Evolutionary conservation across 2,113 vertebrate species (phyloP).

Genomic region (Trematomus loennbergii): DNA sequence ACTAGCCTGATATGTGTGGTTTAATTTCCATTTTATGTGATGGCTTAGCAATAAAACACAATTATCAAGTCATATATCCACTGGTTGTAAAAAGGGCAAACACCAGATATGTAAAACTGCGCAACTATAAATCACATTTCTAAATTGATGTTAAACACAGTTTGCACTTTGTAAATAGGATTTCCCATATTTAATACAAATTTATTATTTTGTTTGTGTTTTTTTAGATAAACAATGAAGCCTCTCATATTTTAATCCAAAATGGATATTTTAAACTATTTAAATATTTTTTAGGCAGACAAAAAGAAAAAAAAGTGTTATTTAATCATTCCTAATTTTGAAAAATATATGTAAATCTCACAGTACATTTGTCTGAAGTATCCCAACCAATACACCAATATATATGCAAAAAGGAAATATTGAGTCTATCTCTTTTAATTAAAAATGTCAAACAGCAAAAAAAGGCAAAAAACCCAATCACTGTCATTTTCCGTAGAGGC

Average conservation of each 20-base stretch:
- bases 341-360: neutral
- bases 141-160: neutral
- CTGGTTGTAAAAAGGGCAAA: conserved; percentile 38
- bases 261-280: neutral
- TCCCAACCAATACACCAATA: neutral
- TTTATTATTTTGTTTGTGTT: neutral
- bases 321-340: neutral
- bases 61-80: conserved; percentile 36
- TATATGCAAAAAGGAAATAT: neutral
- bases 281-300: neutral
- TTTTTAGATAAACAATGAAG: neutral
- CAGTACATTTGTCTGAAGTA: neutral
- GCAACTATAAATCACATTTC: conserved; percentile 3
- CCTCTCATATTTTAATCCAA: neutral
- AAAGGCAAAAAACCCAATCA: conserved; percentile 18
- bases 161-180: neutral
- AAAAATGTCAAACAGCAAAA: conserved; percentile 13
- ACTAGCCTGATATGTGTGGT: conserved; percentile 13
- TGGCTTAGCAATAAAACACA: conserved; percentile 55
- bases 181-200: neutral
- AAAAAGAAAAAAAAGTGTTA: neutral
- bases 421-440: neutral
- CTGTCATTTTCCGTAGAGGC: conserved; percentile 10
- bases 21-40: conserved; percentile 62
- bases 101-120: conserved; percentile 21